Evolutionary conservation across 37 sponge, comb jelly and placozoan species (phyloP).

Genomic region (Halichondria panicea): DNA sequence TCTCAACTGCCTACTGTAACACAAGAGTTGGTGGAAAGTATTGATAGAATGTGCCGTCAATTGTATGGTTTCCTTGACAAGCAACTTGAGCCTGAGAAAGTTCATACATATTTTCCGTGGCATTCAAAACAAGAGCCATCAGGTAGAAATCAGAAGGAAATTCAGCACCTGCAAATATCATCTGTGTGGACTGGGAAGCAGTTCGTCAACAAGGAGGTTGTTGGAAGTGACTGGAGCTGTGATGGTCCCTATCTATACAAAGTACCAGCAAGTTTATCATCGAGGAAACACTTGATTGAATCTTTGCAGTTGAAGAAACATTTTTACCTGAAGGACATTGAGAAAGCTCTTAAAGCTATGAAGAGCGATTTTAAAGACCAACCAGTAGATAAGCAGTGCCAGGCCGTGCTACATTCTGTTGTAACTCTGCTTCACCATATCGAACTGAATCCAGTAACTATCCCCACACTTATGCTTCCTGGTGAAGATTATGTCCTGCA

Average conservation of each 20-base stretch:
- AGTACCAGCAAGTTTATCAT: conserved; percentile 20
- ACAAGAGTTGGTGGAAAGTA: not conserved
- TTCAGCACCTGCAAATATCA: not conserved
- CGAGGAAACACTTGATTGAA: conserved; percentile 4
- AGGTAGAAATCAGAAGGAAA: not conserved
- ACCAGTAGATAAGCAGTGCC: conserved; percentile 7
- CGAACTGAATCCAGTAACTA: not conserved
- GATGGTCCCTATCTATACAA: conserved; percentile 54
- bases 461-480: conserved; percentile 11
- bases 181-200: conserved; percentile 55
- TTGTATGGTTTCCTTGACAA: conserved; percentile 28
- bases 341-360: conserved; percentile 45
- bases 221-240: conserved; percentile 22
- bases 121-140: not conserved
- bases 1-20: not conserved
- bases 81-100: not conserved
- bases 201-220: conserved; percentile 12
- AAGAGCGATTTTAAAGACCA: conserved; percentile 17
- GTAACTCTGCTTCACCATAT: conserved; percentile 11
- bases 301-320: conserved; percentile 15
- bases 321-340: conserved; percentile 33
- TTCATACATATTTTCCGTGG: not conserved
- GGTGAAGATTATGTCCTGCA: conserved; percentile 17
- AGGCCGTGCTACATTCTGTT: not conserved
- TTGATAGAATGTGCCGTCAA: not conserved